Evolutionary conservation across 2,888 invertebrate genomes (phyloP), one percentile per base, ranked within the genome.

Genomic region (Odontocolon sp.): DNA sequence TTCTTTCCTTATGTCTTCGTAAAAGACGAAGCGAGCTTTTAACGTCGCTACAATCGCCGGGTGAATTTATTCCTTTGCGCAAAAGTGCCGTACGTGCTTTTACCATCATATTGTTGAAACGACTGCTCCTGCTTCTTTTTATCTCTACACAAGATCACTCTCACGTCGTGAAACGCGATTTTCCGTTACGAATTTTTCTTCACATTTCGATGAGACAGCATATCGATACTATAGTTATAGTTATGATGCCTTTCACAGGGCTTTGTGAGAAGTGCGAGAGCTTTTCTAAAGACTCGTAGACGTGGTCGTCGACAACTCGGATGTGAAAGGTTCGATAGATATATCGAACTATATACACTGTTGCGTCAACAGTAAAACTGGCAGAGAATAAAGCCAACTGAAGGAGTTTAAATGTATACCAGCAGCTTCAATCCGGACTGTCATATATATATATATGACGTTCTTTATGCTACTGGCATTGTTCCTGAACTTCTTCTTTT

Each of bases 31-130:
- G 21, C 11, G 33, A 47, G 72, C 66, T 72, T 72, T 72, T 57
- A 66, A 57, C 23, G 47, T n/a, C 18, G 16, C 57, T 33, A 47
- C 26, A 42, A 71, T 31, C 38, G 52, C 14, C 50, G 50, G 47
- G 50, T 38, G 28, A 72, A 72, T 72, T 72, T 66, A 72, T 72
- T 57, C 57, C 9, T 38, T 47, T 21, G 40, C 28, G 28, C n/a
- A 23, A 63, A 36, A 57, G 45, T 28, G 36, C 33, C 14, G 36
- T 11, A 26, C 40, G 28, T 11, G 8, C 26, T 21, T 66, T 11
- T 23, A 16, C 21, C 38, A 21, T 14, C 6, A 16, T 1, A 8
- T 38, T 38, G 21, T 61, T 45, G 38, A 16, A 74, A 57, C 45
- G 21, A n/a, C 45, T 6, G 14, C 40, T 45, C 21, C 18, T 21